Evolutionary conservation across 2,888 invertebrate genomes (phyloP), one percentile per base, ranked within the genome.

Genomic region (Coenonympha glycerion): DNA sequence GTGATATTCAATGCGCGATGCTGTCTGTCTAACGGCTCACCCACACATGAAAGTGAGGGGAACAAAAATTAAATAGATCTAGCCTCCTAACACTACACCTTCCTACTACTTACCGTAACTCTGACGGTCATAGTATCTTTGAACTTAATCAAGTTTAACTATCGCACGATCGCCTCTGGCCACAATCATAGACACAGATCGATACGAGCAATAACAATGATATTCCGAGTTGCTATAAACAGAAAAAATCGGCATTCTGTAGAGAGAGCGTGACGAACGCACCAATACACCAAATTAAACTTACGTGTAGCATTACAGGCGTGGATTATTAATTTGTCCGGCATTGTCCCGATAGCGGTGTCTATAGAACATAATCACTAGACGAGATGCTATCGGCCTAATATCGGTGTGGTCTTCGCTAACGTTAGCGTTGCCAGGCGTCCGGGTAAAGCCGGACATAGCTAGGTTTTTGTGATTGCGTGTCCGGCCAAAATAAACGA

Each of bases 281-380:
- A 61, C 63, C 65, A 68, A 71, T 68, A 57, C 66, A 66, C 66
- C 61, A 79, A 82, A 82, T 81, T 79, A 80, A 80, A 83, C 82
- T 75, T 72, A 78, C 73, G 69, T 71, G 73, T 76, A 69, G 69
- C 68, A 68, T 75, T 75, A 76, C 73, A 74, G 68, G 77, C 80
- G 79, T 81, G 79, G 78, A 79, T 79, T 83, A 82, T 79, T 84
- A 84, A 85, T 85, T 84, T 83, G 73, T 66, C 59, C 55, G 64
- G 69, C 71, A 82, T 85, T 85, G 85, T 84, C 69, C 73, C 52
- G 61, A 47, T 42, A 60, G 57, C 52, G 15, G 47, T 22, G 31
- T 28, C 36, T 45, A 47, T 33, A 50, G 49, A 41, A 47, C 47
- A 30, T 37, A 47, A 45, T 28, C n/a, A n/a, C n/a, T n/a, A n/a